Evolutionary conservation across 2,888 invertebrate genomes (phyloP), one percentile per base, ranked within the genome.

Genomic region (Drosophila kanekoi): DNA sequence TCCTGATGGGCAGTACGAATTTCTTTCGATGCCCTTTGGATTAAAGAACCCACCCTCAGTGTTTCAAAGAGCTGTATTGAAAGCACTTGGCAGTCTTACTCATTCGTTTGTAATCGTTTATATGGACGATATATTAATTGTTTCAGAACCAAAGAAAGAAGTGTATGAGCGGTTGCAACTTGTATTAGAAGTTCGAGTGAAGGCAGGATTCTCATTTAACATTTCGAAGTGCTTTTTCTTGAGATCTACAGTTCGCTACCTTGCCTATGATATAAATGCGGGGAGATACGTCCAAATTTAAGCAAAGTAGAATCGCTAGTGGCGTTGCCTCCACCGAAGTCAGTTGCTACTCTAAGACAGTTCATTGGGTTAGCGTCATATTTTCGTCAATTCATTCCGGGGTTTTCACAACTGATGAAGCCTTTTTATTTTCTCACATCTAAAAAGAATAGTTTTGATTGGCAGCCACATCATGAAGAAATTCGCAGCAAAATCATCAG

Each of bases 1-100:
- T 58, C 13, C 37, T 5, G 37, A 37, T n/a, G 37, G 37, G n/a
- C 37, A 47, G 40, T 20, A 49, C 6, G 52, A 40, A 16, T 52
- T 52, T 14, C 9, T 52, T 4, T 10, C 16, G 2, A 41, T 41
- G 41, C 41, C 41, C 4, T 41, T 41, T 41, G 20, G 41, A 9
- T 5, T 20, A 9, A 41, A 41, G 11, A 40, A 14, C 10, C 16
- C 40, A 4, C 40, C 14, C 3, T 16, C 6, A 1, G 23, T 23
- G 23, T 14, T 5, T 38, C 38, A 38, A 38, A 38, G 38, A 38
- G 38, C 38, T 38, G 14, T 38, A 38, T n/a, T 38, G 14, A 38
- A 38, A 38, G 38, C 38, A 38, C 14, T 38, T 13, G 38, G 14
- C 14, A 38, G 13, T 14, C 13, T 11, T 11, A 4, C 20, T 20